These are phyloP conservation scores for Erinaceus europaeus DNA, from an alignment of 2,113 vertebrate species.

Conservation along the genomic window DNA sequence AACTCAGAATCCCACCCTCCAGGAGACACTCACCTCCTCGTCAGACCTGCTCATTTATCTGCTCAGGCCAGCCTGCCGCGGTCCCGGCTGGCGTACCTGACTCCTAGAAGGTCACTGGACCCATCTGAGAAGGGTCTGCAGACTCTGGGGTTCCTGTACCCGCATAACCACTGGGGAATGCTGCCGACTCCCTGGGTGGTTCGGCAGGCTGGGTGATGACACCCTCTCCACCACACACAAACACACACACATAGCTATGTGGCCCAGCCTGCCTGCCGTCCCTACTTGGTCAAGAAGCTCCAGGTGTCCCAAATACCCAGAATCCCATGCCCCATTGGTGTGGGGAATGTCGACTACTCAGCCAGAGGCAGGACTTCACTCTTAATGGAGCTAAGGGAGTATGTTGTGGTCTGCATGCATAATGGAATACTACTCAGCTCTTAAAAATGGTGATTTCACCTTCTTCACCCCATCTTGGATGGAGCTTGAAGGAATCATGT, in stretches of 20 bases:
- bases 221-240: neutral
- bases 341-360: neutral
- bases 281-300: neutral
- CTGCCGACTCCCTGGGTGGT: neutral
- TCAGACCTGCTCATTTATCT: constrained; percentile 29
- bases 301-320: constrained; percentile 11
- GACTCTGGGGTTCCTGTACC: neutral
- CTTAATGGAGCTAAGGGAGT: too few species aligned
- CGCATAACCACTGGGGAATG: neutral
- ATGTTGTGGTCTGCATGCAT: rapidly evolving
- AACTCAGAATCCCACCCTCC: neutral
- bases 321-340: rapidly evolving
- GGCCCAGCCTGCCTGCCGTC: neutral
- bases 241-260: too few species aligned
- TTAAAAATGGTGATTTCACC: too few species aligned
- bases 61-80: neutral
- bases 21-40: constrained; percentile 24
- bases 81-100: neutral
- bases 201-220: neutral
- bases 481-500: too few species aligned
- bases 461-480: neutral
- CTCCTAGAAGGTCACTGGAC: neutral
- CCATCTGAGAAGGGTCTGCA: neutral
- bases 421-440: rapidly evolving
- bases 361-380: neutral